Conservation (phyloP, 1,140 invertebrate species). For the Formica exsecta region DNA sequence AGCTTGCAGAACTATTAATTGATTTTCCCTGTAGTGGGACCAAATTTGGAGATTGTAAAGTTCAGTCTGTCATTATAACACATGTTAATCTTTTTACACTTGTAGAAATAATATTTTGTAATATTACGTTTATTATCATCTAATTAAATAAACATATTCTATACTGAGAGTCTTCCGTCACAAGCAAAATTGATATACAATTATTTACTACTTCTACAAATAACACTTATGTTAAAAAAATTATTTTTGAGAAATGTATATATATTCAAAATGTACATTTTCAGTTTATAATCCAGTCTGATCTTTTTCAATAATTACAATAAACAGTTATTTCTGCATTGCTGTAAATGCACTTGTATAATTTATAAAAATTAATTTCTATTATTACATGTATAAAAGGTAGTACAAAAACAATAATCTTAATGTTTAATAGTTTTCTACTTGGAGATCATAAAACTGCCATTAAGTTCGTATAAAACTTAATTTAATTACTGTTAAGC, state of each 20-base stretch:
- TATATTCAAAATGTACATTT: not conserved
- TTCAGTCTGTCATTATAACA: constrained; percentile 49
- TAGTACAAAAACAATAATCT: constrained; percentile 28
- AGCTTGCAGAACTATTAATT: constrained; percentile 45
- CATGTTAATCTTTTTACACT: not conserved
- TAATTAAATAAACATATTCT: constrained; percentile 37
- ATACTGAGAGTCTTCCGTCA: constrained; percentile 64
- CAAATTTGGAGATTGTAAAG: constrained; percentile 52
- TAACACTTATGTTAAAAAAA: constrained; percentile 21
- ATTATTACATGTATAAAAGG: not conserved
- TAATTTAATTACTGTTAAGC: constrained; percentile 30
- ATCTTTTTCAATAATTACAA: not conserved
- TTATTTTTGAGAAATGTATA: constrained; percentile 47
- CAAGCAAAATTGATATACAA: constrained; percentile 2
- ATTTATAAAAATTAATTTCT: constrained; percentile 29
- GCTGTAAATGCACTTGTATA: constrained; percentile 33
- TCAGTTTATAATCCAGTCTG: constrained; percentile 22
- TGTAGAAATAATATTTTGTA: not conserved
- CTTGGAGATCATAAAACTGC: not conserved
- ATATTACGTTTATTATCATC: constrained; percentile 37
- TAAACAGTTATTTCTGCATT: constrained; percentile 15
- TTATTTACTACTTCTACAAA: constrained; percentile 51
- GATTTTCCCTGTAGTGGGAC: constrained; percentile 60
- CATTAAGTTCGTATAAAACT: constrained; percentile 12
- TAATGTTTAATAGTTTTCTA: constrained; percentile 19